A percentile compares a stretch with the other conserved stretches of the same genome.
phyloP scores from a whole-genome alignment of 2,888 invertebrate genomes.

The Neuroscelio doddi region DNA sequence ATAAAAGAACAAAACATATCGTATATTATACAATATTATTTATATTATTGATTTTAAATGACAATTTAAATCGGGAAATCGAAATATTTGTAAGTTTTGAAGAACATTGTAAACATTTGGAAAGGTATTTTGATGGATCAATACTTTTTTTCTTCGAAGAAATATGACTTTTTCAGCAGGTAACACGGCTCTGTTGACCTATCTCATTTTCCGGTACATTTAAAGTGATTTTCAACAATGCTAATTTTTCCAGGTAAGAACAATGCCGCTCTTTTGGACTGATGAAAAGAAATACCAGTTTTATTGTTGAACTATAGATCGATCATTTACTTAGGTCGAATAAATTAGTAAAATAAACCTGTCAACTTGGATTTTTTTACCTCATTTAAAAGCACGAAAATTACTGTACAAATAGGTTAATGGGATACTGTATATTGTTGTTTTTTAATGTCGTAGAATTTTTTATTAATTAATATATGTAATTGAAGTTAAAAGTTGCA shows the following conservation, averaged over 20 bases:
- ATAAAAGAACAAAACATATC: no score
- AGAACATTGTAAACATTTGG: no score
- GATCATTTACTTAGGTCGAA: slow-evolving; percentile 18
- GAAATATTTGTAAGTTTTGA: no score
- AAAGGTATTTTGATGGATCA: slow-evolving; percentile 1
- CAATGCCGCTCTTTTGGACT: slow-evolving; percentile 52
- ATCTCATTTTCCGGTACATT: slow-evolving; percentile 42
- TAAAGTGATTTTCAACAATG: slow-evolving; percentile 45
- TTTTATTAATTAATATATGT: no score
- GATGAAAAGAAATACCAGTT: slow-evolving; percentile 17
- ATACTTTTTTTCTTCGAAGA: slow-evolving; percentile 21
- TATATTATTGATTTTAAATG: no score
- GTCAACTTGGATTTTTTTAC: slow-evolving; percentile 22
- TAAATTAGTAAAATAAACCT: slow-evolving; percentile 25
- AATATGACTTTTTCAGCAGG: slow-evolving; percentile 20
- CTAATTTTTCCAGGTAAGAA: slow-evolving; percentile 54
- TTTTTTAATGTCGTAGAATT: slow-evolving; percentile 14
- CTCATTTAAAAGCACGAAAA: slow-evolving; percentile 27
- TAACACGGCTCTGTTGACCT: slow-evolving; percentile 35
- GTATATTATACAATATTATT: no score
- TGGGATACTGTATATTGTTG: slow-evolving; percentile 1
- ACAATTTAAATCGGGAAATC: no score
- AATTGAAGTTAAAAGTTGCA: no score
- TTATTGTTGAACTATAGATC: slow-evolving; percentile 12
- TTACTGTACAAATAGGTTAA: slow-evolving; percentile 15